Evolutionary conservation across 2,113 vertebrate genomes (phyloP).

Genomic region (Saguinus midas): DNA sequence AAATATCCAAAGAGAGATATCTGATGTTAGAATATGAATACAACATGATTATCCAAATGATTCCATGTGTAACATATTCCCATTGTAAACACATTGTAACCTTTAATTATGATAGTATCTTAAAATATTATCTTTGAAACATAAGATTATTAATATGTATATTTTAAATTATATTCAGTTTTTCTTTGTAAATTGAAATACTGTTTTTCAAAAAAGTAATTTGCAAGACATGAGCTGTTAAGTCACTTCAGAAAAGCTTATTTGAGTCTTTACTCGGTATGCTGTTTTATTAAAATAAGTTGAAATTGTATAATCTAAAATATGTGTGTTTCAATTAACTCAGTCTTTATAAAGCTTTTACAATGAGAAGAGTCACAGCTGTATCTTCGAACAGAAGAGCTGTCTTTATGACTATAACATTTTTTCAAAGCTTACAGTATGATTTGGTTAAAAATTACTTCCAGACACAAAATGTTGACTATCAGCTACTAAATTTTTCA

Average conservation of each 20-base stretch:
- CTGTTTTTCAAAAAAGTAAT: neutral
- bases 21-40: neutral
- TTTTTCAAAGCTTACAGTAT: neutral
- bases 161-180: neutral
- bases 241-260: neutral
- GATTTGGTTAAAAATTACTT: slow-evolving; percentile 2
- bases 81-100: neutral
- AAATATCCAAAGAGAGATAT: neutral
- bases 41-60: neutral
- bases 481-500: neutral
- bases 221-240: neutral
- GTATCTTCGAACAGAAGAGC: neutral
- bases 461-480: neutral
- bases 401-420: neutral
- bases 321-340: neutral
- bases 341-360: neutral
- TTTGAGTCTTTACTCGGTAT: neutral
- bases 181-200: neutral
- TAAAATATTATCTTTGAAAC: neutral
- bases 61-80: neutral
- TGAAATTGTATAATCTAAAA: neutral
- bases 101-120: neutral
- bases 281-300: neutral
- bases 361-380: neutral
- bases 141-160: neutral